Percentiles rank a stretch among this genome's conserved stretches.
Evolutionary conservation across 2,113 vertebrate species (phyloP).

Genomic region (Clarias macrocephalus): DNA sequence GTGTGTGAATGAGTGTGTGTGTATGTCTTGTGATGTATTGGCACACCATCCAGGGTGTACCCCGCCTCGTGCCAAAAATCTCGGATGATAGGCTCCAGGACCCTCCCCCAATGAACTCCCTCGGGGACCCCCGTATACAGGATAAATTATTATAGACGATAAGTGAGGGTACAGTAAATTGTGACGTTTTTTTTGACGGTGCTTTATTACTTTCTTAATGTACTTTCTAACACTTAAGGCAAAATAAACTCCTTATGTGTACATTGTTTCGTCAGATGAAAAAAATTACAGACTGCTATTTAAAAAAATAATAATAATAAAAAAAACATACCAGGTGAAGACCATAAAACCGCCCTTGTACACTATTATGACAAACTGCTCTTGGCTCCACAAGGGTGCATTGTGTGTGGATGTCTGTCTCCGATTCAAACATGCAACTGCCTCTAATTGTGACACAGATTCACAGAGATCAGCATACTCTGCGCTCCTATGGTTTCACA

Average conservation of each 20-base stretch:
- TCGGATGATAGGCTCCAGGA: too few relatives aligned
- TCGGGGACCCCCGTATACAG: too few relatives aligned
- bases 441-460: slow-evolving; percentile 74
- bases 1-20: too few relatives aligned
- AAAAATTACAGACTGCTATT: not conserved
- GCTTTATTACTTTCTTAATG: not conserved
- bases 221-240: not conserved
- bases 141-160: too few relatives aligned
- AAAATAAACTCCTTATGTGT: not conserved
- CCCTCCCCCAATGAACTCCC: too few relatives aligned
- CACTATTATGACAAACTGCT: slow-evolving; percentile 31
- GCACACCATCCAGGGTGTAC: too few relatives aligned
- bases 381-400: slow-evolving; percentile 59
- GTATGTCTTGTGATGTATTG: too few relatives aligned
- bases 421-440: slow-evolving; percentile 64
- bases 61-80: too few relatives aligned
- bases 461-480: slow-evolving; percentile 73
- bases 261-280: not conserved
- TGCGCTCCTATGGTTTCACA: slow-evolving; percentile 70
- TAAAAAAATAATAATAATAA: not conserved
- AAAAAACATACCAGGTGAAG: not conserved
- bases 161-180: not conserved
- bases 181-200: not conserved
- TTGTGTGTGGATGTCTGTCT: slow-evolving; percentile 59
- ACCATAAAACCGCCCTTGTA: slow-evolving; percentile 1